Evolutionary conservation across 37 sponge, comb jelly and placozoan genomes (phyloP), one percentile per base, ranked within the genome.

Genomic region (Eunapius fragilis): DNA sequence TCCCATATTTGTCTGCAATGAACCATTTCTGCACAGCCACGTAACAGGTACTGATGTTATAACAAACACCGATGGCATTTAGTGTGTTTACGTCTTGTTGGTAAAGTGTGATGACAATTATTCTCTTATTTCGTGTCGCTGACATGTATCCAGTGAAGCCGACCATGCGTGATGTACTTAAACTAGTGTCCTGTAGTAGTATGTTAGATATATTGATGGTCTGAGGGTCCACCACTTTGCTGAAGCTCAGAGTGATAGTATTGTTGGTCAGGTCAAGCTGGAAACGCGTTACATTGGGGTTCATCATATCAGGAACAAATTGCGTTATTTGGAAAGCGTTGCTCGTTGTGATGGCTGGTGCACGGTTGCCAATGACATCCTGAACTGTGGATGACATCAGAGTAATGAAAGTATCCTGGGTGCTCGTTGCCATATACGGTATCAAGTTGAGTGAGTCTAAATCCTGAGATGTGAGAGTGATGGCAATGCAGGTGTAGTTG

Each of bases 1-100:
- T 93, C 22, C 94, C 94, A 77, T 92, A 92, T 31, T 84, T 83
- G 79, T 96, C 97, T 38, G 84, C 88, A 36, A 92, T 85, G 41
- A 96, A 88, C 9, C 87, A 87, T n/a, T 38, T 37, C 26, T 83
- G 58, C 7, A 89, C 58, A 58, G 74, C 28, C 24, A 84, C 86
- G 75, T 80, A 95, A 68, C 96, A 95, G 80, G 90, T 78, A 30
- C 38, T 33, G 50, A 76, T 87, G 23, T 76, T 68, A 25, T 90
- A 90, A 30, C 94, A 93, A 31, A 90, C 33, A 68, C 79, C 78
- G 2, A 95, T 83, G 6, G 84, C 72, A 67, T 95, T 92, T 36
- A 95, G 82, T n/a, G 32, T 36, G 67, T 95, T 82, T 0, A 90
- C 85, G 81, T 95, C 96, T 35, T 80, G 45, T 48, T 89, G 83